A percentile compares a stretch with the other conserved stretches of the same genome.
Conservation (phyloP, 2,113 vertebrate species). For the Rhagologus leucostigma region DNA sequence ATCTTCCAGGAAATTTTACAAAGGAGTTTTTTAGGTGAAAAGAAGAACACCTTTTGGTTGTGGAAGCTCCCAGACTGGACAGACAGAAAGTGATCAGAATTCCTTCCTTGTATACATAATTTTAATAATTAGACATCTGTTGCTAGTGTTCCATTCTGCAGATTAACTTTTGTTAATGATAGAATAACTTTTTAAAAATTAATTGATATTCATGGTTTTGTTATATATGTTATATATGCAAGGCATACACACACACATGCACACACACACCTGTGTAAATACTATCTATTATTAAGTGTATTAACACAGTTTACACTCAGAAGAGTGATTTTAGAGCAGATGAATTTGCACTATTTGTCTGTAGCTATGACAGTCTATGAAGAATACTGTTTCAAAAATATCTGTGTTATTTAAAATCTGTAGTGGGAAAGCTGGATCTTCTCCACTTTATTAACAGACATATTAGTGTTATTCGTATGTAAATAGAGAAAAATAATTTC, state of each 20-base stretch:
- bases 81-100: background rate
- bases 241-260: background rate
- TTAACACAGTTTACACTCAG: background rate
- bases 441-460: background rate
- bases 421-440: background rate
- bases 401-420: background rate
- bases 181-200: background rate
- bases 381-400: background rate
- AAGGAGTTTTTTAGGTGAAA: background rate
- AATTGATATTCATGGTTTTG: background rate
- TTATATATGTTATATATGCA: background rate
- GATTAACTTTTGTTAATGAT: background rate
- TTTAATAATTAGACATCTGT: background rate
- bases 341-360: background rate
- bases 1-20: background rate
- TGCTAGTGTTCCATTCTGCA: background rate
- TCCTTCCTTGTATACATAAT: background rate
- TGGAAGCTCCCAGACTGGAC: background rate
- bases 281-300: background rate
- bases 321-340: background rate
- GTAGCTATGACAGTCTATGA: background rate
- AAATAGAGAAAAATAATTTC: background rate
- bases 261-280: fast-evolving
- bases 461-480: background rate
- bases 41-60: background rate